Evolutionary conservation across 1,140 invertebrate species (phyloP).

Genomic region (Cyrtorhinus lividipennis): DNA sequence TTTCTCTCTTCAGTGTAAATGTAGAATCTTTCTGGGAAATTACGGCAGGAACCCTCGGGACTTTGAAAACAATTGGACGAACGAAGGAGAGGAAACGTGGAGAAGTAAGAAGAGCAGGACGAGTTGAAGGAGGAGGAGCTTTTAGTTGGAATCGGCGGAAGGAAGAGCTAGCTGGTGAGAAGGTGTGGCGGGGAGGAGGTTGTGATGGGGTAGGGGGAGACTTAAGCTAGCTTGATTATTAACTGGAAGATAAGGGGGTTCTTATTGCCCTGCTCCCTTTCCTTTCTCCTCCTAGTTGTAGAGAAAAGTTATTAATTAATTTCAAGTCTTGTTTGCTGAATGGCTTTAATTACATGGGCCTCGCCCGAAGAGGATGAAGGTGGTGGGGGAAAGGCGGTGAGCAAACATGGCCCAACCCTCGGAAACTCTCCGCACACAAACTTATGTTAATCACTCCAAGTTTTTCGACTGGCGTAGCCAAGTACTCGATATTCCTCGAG

Average conservation of each 20-base stretch:
- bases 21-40: not conserved
- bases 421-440: constrained; percentile 1
- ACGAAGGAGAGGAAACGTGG: not conserved
- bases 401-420: constrained; percentile 4
- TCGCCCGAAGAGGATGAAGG: not conserved
- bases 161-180: not conserved
- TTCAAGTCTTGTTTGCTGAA: constrained; percentile 8
- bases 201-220: not conserved
- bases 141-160: not conserved
- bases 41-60: not conserved
- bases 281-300: not conserved
- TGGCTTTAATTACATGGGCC: constrained; percentile 6
- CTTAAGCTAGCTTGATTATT: constrained; percentile 8
- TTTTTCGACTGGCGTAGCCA: not conserved
- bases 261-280: constrained; percentile 1
- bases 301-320: constrained; percentile 10
- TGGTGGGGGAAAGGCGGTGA: not conserved
- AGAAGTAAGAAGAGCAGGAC: no score
- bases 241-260: constrained; percentile 5
- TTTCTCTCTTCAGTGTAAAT: not conserved
- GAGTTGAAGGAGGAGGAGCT: not conserved
- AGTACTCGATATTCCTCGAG: no score
- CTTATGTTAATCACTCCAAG: constrained; percentile 1
- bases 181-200: not conserved
- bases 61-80: not conserved